phyloP scores from a whole-genome alignment of 2,113 vertebrate species.

The Zapornia atra region DNA sequence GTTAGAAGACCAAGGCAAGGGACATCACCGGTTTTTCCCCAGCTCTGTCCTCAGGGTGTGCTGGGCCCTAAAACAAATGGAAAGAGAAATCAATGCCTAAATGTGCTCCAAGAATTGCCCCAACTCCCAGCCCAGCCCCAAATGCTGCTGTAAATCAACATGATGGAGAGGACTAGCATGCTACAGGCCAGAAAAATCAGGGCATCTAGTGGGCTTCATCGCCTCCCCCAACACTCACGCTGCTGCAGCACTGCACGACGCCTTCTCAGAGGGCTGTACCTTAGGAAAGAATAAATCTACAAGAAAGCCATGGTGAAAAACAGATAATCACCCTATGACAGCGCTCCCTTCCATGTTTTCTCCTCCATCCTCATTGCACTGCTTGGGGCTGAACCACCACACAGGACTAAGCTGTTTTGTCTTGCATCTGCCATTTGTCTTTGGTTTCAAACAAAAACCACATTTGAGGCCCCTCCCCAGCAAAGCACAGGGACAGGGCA shows the following conservation, averaged over 20 bases:
- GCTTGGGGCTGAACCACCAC: too few species aligned
- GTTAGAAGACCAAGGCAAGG: not conserved
- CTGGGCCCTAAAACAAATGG: not conserved
- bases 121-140: not conserved
- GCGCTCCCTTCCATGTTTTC: not conserved
- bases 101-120: not conserved
- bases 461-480: not conserved
- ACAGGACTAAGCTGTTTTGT: not conserved
- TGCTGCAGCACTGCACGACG: not conserved
- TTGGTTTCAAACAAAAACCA: not conserved
- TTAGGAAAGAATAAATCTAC: not conserved
- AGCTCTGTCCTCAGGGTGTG: not conserved
- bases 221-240: not conserved
- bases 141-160: not conserved
- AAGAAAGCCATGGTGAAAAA: not conserved
- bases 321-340: not conserved
- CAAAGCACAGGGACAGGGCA: not conserved
- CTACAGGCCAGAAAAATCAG: not conserved
- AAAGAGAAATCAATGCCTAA: not conserved
- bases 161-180: not conserved
- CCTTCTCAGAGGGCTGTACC: not conserved
- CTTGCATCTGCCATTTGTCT: not conserved
- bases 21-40: too few species aligned
- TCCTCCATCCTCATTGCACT: not conserved
- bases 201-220: not conserved